phyloP scores from a whole-genome alignment of 2,113 vertebrate species.

The Mastomys coucha region DNA sequence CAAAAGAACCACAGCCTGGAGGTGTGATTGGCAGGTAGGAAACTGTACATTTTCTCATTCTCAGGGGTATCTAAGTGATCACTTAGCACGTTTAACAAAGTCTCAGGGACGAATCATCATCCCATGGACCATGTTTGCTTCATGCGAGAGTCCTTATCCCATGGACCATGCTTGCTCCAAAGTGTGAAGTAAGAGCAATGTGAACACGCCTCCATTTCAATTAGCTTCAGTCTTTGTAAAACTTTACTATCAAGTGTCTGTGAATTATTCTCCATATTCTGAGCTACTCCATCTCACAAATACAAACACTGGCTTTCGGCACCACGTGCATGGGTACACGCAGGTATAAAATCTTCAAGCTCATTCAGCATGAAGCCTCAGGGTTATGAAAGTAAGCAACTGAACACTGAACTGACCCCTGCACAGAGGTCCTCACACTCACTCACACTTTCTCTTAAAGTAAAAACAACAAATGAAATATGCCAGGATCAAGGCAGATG shows the following conservation, averaged over 20 bases:
- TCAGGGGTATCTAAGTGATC: neutral
- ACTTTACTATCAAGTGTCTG: neutral
- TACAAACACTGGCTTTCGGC: neutral
- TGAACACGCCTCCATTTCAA: neutral
- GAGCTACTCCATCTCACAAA: neutral
- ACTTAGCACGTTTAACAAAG: neutral
- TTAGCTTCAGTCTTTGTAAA: neutral
- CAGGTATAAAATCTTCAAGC: neutral
- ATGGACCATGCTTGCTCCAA: neutral
- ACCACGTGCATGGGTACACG: fast-evolving
- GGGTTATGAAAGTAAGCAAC: neutral
- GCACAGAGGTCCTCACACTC: neutral
- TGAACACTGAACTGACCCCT: neutral
- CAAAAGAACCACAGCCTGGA: neutral
- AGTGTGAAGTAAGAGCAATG: neutral
- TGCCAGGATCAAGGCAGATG: neutral
- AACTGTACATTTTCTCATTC: neutral
- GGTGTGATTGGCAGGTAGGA: neutral
- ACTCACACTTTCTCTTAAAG: constrained; percentile 6
- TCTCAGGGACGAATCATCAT: neutral
- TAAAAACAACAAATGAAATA: neutral
- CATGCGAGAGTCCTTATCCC: neutral
- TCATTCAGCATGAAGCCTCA: neutral
- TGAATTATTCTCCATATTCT: neutral
- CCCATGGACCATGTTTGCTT: neutral